Evolutionary conservation across 2,888 invertebrate species (phyloP).

Genomic region (Drosophila merina): DNA sequence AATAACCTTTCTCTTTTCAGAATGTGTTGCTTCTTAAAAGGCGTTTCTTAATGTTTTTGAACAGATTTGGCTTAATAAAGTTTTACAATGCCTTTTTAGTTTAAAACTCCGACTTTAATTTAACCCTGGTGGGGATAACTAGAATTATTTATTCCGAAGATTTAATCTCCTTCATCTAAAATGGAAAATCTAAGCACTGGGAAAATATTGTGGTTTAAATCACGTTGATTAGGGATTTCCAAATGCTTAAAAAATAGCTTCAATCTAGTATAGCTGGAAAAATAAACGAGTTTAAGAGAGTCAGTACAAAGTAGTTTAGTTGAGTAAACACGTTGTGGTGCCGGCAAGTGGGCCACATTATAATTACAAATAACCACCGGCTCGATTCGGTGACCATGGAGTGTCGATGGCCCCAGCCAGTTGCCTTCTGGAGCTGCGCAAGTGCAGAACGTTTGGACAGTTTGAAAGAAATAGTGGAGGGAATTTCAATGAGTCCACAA

Average conservation of each 20-base stretch:
- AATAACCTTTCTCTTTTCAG: slow-evolving; percentile 38
- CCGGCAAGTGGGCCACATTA: slow-evolving; percentile 45
- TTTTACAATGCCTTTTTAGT: background rate
- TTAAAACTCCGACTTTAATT: background rate
- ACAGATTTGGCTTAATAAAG: slow-evolving; percentile 43
- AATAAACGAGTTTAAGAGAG: slow-evolving; percentile 12
- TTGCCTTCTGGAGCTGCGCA: slow-evolving; percentile 32
- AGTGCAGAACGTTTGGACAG: slow-evolving; percentile 42
- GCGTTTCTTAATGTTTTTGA: slow-evolving; percentile 7
- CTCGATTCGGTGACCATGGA: slow-evolving; percentile 26
- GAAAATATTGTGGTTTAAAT: background rate
- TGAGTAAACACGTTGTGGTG: slow-evolving; percentile 9
- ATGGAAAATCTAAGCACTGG: background rate
- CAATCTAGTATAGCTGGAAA: background rate
- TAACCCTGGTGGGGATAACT: background rate
- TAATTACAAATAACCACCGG: slow-evolving; percentile 54
- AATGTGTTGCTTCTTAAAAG: slow-evolving; percentile 56
- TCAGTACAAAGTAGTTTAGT: background rate
- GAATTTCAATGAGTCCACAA: slow-evolving; percentile 34
- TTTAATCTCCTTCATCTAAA: background rate
- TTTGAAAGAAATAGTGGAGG: slow-evolving; percentile 15
- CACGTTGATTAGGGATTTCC: background rate
- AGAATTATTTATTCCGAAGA: background rate
- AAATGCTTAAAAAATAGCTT: background rate
- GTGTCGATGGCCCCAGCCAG: slow-evolving; percentile 40